Conservation (phyloP, 2,797 vertebrate species). For the Champsocephalus gunnari region DNA sequence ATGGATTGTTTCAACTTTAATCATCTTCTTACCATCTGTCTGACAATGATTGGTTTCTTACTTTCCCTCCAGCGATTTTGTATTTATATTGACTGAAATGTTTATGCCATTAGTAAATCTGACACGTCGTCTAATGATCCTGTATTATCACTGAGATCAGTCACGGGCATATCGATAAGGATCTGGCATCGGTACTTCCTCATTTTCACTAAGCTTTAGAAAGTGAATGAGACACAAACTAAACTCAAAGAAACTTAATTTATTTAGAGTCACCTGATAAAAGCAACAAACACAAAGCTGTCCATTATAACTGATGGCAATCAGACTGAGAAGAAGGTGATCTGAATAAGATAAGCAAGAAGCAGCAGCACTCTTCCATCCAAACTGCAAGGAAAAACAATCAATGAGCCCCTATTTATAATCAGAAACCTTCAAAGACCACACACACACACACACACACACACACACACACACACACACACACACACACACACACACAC, state of each 20-base stretch:
- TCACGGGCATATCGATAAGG: background rate
- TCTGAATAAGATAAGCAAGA: conserved; percentile 39
- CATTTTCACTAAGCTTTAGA: background rate
- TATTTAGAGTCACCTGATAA: conserved; percentile 31
- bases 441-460: conserved; percentile 12
- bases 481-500: conserved; percentile 8
- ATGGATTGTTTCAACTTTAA: conserved; percentile 29
- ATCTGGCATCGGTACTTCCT: conserved; percentile 16
- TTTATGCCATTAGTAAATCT: background rate
- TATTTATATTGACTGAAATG: conserved; percentile 20
- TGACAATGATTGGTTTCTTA: conserved; percentile 28
- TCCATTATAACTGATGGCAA: conserved; percentile 23
- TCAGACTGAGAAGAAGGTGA: conserved; percentile 27
- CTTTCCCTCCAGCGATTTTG: conserved; percentile 18
- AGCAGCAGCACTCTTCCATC: conserved; percentile 40
- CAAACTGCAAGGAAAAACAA: conserved; percentile 46
- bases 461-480: conserved; percentile 13
- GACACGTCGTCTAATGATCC: background rate
- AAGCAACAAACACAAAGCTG: conserved; percentile 17
- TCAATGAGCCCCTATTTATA: conserved; percentile 34
- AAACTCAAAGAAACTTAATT: conserved; percentile 13
- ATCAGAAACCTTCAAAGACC: conserved; percentile 40
- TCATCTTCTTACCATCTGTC: conserved; percentile 28
- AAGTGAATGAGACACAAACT: conserved; percentile 11
- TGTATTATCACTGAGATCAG: background rate